These are phyloP conservation scores for Chamaea fasciata DNA, from an alignment of 2,113 vertebrate genomes.

Conservation along the genomic window DNA sequence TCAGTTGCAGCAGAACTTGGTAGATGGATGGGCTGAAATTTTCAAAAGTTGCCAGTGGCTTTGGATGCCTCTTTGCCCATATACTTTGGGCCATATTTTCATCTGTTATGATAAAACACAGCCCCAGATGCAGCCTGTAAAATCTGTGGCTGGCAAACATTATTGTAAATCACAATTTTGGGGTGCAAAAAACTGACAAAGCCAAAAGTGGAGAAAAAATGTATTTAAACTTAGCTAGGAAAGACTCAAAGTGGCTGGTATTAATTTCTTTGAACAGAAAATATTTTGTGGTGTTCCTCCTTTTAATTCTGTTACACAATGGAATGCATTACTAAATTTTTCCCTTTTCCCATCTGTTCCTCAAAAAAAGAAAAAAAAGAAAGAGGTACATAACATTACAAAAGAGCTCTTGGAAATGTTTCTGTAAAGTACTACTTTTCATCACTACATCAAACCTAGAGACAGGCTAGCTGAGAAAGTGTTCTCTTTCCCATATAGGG, in stretches of 20 bases:
- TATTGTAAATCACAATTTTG: neutral
- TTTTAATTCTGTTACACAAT: neutral
- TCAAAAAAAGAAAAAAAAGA: neutral
- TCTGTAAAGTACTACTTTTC: conserved; percentile 8
- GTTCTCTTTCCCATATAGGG: neutral
- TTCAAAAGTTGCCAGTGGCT: neutral
- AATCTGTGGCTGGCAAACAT: neutral
- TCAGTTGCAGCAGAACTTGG: neutral
- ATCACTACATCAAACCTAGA: neutral
- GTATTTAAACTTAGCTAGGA: neutral
- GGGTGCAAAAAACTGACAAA: neutral
- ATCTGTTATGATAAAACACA: neutral
- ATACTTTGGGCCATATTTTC: neutral
- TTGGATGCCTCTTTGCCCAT: neutral
- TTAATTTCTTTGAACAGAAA: neutral
- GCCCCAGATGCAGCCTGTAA: neutral
- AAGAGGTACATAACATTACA: neutral
- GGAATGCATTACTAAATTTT: neutral
- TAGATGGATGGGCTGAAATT: neutral
- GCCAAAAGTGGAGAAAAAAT: neutral
- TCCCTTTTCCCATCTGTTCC: conserved; percentile 18
- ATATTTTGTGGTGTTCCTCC: neutral
- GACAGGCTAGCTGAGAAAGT: neutral
- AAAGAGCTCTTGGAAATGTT: conserved; percentile 15
- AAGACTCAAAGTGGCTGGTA: neutral